A percentile compares a stretch with the other conserved stretches of the same genome.
phyloP scores from a whole-genome alignment of 2,113 vertebrate genomes.

The Aleadryas rufinucha region DNA sequence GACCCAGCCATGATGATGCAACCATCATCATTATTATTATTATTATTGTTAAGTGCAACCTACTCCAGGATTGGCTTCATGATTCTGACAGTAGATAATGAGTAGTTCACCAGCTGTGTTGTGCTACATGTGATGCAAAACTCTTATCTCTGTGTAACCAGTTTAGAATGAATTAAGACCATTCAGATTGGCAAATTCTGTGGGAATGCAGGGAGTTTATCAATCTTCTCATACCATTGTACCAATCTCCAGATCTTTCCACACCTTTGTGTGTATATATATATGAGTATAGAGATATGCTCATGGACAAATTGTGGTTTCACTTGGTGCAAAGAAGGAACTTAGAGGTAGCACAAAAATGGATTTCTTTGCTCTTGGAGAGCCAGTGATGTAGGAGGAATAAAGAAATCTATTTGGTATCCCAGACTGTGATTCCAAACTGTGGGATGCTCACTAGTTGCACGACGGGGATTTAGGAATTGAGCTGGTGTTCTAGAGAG shows the following conservation, averaged over 20 bases:
- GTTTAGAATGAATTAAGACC: neutral
- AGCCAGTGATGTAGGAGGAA: neutral
- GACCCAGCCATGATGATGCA: neutral
- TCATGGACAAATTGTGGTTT: neutral
- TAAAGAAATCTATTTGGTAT: neutral
- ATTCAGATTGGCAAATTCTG: neutral
- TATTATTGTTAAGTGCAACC: neutral
- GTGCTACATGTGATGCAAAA: neutral
- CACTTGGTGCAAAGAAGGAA: neutral
- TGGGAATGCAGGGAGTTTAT: neutral
- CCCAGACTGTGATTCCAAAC: neutral
- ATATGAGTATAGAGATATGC: neutral
- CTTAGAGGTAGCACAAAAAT: neutral
- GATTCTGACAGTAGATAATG: neutral
- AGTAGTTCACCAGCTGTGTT: neutral
- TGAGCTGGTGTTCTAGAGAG: neutral
- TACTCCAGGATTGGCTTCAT: neutral
- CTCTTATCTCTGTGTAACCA: neutral
- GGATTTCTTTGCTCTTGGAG: neutral
- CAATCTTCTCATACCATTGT: neutral
- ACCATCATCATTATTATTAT: neutral
- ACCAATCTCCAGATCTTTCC: neutral
- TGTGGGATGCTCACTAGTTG: neutral
- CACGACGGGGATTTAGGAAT: neutral
- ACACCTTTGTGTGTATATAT: rapidly evolving